Evolutionary conservation across 2,888 invertebrate genomes (phyloP).

Genomic region (Synanthedon formicaeformis): DNA sequence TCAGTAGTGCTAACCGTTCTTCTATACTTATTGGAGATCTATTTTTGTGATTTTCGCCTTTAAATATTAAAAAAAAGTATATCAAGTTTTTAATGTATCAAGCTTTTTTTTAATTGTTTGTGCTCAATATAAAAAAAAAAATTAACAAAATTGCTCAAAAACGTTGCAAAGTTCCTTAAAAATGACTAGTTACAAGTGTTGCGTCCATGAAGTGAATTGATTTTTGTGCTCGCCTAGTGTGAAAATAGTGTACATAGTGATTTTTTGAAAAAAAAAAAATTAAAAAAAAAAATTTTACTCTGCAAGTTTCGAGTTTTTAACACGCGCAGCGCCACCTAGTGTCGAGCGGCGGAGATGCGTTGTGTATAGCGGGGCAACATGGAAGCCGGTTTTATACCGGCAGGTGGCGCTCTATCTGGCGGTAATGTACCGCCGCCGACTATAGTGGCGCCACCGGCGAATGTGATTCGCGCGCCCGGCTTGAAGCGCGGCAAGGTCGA

Average conservation of each 20-base stretch:
- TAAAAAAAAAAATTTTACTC: background rate
- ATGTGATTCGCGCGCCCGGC: slow-evolving; percentile 81
- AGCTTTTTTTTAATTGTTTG: slow-evolving; percentile 16
- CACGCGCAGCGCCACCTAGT: slow-evolving; percentile 40
- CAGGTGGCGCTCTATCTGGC: slow-evolving; percentile 22
- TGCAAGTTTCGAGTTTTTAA: slow-evolving; percentile 5
- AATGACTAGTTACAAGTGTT: slow-evolving; percentile 38
- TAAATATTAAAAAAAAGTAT: background rate
- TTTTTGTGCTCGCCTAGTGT: slow-evolving; percentile 2
- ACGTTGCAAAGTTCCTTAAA: slow-evolving; percentile 32
- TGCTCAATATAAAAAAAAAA: slow-evolving; percentile 7
- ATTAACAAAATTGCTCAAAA: slow-evolving; percentile 20
- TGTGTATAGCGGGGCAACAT: slow-evolving; percentile 26
- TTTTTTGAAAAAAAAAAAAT: slow-evolving; percentile 1
- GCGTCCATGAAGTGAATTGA: slow-evolving; percentile 29
- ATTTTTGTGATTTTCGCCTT: background rate
- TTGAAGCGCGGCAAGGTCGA: slow-evolving; percentile 84
- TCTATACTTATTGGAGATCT: background rate
- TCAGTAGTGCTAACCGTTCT: background rate
- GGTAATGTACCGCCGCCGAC: slow-evolving; percentile 29
- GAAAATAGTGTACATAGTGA: slow-evolving; percentile 9
- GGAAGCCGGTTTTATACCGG: slow-evolving; percentile 66
- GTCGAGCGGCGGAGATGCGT: slow-evolving; percentile 30
- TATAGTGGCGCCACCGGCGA: slow-evolving; percentile 65
- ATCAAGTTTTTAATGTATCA: background rate